Base-by-base conservation (phyloP, 2,888 invertebrate genomes). In the Stegophylla sp. region DNA sequence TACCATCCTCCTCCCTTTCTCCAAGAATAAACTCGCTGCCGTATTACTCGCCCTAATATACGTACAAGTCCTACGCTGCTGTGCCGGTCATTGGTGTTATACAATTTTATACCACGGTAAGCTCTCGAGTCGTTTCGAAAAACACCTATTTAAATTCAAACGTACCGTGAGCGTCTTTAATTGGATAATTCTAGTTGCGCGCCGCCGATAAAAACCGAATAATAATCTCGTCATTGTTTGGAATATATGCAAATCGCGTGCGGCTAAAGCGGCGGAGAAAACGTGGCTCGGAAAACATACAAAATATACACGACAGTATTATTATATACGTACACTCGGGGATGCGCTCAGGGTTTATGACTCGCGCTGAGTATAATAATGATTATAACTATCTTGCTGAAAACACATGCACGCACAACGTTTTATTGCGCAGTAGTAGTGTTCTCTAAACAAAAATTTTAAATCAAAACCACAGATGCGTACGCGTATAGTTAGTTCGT, bases 201-300 rank as follows among this genome's bases (percentile, higher is more conserved):
- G 7, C 3, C 45, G 48, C n/a, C 48, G 48, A 28, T 69, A 48
- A 69, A 28, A 69, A 48, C 67, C 12, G 28, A 67, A 28, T 28
- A 67, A 28, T n/a, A 48, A 48, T 69, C 28, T 28, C 26, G n/a
- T 69, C n/a, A 48, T 48, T 51, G 28, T 69, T 48, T 28, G 26
- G 17, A 48, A 26, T 48, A 13, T 48, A 48, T 69, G 48, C 48
- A 69, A 51, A 69, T 69, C 23, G 7, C 12, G 10, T 0, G n/a
- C 67, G 23, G 17, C 28, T 28, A 48, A 1, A 23, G 10, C 3
- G 10, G 56, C 12, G 23, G n/a, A 23, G 23, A 56, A 23, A 23
- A 12, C 1, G 56, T 23, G 10, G 17, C 10, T 9, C 48, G 26
- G 17, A 26, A 67, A 69, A 51, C 26, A n/a, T 48, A 69, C 23